Evolutionary conservation across 2,888 invertebrate species (phyloP), one percentile per base, ranked within the genome.

Genomic region (Caenorhabditis becei): DNA sequence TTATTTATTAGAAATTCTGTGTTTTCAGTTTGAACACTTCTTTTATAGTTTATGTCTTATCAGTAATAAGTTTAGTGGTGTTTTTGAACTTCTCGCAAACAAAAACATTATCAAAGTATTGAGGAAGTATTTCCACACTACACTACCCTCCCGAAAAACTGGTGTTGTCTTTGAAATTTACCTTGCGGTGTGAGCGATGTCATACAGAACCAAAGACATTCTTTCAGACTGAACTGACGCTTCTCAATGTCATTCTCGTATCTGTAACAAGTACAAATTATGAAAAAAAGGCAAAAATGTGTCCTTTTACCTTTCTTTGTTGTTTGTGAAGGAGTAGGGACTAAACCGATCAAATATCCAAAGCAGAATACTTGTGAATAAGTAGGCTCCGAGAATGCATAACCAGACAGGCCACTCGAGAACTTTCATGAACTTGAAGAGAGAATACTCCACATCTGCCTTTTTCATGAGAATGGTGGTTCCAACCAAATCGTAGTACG

Each of bases 121-220:
- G 2, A 51, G 10, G 14, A 23, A 23, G 8, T 24, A 51, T 24
- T 24, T 3, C 4, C 26, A 10, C 8, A 14, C 2, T 11, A 51
- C 4, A 14, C 41, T 11, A 14, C 14, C 2, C 14, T 26, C 28
- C 54, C n/a, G 1, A n/a, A 14, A 26, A 16, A 58, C 54, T 54
- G n/a, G 24, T 16, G 3, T n/a, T 47, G 32, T 56, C 32, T 35
- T 37, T 10, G 14, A 66, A 37, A 16, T 65, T 53, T 77, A 93
- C 94, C 93, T 91, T 94, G 94, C 0, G 98, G 98, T 0, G 97
- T 98, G 20, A 98, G 92, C 41, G 97, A 97, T 49, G 97, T 97
- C 96, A 98, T 97, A 91, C 97, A 97, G 92, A 98, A 98, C 97
- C 97, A 98, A 0, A 98, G 93, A 90, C 97, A 97, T 92, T 98